Base-by-base conservation (phyloP, 2,797 vertebrate species). In the Euphonia xanthogaster region DNA sequence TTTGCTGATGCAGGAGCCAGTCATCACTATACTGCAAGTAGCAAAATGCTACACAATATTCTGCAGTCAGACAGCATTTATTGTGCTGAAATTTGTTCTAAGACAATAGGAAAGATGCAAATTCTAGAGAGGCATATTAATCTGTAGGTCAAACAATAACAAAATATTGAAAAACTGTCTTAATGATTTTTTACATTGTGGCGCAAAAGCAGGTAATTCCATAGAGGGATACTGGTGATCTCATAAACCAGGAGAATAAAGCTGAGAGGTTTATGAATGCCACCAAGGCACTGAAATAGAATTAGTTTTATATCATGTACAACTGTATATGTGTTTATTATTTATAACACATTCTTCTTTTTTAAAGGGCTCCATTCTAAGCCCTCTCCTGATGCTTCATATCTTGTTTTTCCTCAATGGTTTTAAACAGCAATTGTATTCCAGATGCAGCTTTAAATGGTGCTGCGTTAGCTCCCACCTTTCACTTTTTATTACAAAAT, bases 111-210 rank as follows among this genome's bases (percentile, higher is more conserved):
- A 92, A 58, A 90, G 86, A 96, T 97, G 94, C 94, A 96, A 97
- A 98, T 97, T 97, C 97, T 97, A 94, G 81, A 94, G 95, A 97
- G 97, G 83, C 87, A 51, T 96, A 98, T 97, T 97, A 97, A 98
- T 97, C 97, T 93, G 94, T 97, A 94, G 96, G 95, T 98, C 96
- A 98, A 96, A 96, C 96, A 98, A 98, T 96, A 97, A 97, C 96
- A 97, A 97, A 97, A 97, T 95, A 97, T 97, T 97, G 92, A 95
- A 94, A 97, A 96, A 95, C 92, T 95, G 96, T 97, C 87, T 86
- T 98, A 97, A 97, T 98, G 95, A 97, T 95, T 98, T 98, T 97
- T 97, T 92, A 86, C 90, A 66, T 76, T 88, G 91, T 95, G 90
- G 81, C 19, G 2, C 81, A 94, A 97, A 96, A 94, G 76, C 71